Evolutionary conservation across 2,888 invertebrate genomes (phyloP), one percentile per base, ranked within the genome.

Genomic region (Apodemia duryi): DNA sequence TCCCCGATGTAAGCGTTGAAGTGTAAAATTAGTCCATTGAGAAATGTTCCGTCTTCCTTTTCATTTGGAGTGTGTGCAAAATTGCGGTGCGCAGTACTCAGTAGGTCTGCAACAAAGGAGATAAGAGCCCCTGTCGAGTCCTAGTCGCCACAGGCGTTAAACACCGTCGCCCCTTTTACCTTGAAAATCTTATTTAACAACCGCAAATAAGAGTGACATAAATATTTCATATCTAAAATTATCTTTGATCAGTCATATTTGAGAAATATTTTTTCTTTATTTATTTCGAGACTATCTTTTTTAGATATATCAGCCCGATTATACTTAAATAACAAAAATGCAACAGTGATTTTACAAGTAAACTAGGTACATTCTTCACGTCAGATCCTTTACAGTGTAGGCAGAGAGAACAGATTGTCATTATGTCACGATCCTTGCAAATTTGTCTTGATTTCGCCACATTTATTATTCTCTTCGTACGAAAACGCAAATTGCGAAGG

Each of bases 11-110:
- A 70, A 73, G 73, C 75, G 71, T 70, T 78, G 73, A 77, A 83
- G 82, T 76, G 76, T 75, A 77, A 79, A 82, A 83, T 82, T 82
- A 79, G 79, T 73, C 76, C 72, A 77, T 78, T 75, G 78, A 79
- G 77, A 76, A 77, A 74, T 69, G 68, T 77, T 73, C 71, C 71
- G 69, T 69, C 69, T 68, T 66, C 65, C 68, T 74, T 74, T 75
- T 74, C 70, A 49, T 66, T 68, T 70, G 70, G 67, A 67, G 65
- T 74, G 71, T 74, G 75, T 69, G 38, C 49, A 9, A 71, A 75
- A 77, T 78, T 77, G 75, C 72, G 72, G 72, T 63, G 71, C 66
- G 68, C 71, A 73, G 72, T 49, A 49, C 46, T 49, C n/a, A 49
- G 46, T 49, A 49, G 69, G 65, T 62, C 63, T 68, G 65, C 65